phyloP scores from a whole-genome alignment of 2,113 vertebrate genomes.

The Hylia prasina region DNA sequence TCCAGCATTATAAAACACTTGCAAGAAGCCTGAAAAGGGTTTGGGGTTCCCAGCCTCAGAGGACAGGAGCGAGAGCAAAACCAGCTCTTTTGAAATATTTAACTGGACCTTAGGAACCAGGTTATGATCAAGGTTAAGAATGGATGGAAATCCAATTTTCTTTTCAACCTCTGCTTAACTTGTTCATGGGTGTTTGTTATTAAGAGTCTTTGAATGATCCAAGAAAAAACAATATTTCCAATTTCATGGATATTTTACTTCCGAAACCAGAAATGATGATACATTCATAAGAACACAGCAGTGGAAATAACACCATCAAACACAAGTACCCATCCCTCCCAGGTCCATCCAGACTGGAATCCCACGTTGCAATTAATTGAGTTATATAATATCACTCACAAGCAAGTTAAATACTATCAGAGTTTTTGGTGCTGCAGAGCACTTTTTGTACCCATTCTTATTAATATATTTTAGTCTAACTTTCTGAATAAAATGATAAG shows the following conservation, averaged over 20 bases:
- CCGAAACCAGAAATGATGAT: not conserved
- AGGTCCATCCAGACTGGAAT: not conserved
- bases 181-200: not conserved
- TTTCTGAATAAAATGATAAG: not conserved
- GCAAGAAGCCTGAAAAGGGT: not conserved
- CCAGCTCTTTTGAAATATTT: not conserved
- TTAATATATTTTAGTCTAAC: not conserved
- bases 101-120: not conserved
- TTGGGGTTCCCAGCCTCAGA: not conserved
- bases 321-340: rapidly evolving
- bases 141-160: not conserved
- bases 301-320: not conserved
- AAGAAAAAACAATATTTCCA: not conserved
- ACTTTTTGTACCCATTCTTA: not conserved
- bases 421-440: rapidly evolving
- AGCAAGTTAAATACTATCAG: not conserved
- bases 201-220: not conserved
- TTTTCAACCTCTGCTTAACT: not conserved
- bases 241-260: not conserved
- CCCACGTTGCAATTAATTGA: not conserved
- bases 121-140: not conserved
- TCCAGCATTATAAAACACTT: not conserved
- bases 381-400: not conserved
- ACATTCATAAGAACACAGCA: not conserved
- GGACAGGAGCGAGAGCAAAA: not conserved